These are phyloP conservation scores for Clarias laeviceps DNA, from an alignment of 2,797 vertebrate genomes.

Conservation along the genomic window DNA sequence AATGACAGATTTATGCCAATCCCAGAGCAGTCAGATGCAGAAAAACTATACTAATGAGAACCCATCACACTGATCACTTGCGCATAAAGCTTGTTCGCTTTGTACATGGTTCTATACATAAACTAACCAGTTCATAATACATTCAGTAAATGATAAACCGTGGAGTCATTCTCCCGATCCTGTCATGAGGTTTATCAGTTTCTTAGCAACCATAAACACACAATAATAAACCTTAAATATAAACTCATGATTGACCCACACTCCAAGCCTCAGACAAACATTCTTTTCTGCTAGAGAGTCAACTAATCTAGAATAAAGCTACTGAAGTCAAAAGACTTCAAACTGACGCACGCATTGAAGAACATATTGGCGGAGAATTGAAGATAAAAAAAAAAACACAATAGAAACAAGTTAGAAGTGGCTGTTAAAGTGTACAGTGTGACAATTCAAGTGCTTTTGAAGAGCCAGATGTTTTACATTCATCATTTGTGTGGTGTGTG, in stretches of 20 bases:
- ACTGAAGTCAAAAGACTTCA: constrained; percentile 26
- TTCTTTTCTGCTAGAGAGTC: neutral
- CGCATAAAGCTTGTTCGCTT: neutral
- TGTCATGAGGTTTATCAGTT: neutral
- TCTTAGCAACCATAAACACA: neutral
- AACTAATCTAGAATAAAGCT: constrained; percentile 37
- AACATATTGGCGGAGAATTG: constrained; percentile 8
- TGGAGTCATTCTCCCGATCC: neutral
- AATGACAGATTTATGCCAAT: neutral
- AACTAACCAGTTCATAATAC: neutral
- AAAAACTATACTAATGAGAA: neutral
- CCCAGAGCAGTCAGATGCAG: neutral
- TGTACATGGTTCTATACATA: neutral
- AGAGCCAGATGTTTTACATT: constrained; percentile 55
- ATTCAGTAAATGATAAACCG: neutral
- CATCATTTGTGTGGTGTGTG: constrained; percentile 7
- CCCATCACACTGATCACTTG: neutral
- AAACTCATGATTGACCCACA: neutral
- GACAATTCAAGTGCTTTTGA: constrained; percentile 15
- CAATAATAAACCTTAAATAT: neutral
- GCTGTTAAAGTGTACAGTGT: constrained; percentile 31
- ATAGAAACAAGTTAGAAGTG: constrained; percentile 35
- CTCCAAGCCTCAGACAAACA: neutral
- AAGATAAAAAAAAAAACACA: constrained; percentile 16
- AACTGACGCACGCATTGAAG: constrained; percentile 29